Percentiles rank a stretch among this genome's conserved stretches.
These are phyloP conservation scores for Myopa tessellatipennis DNA, from an alignment of 2,888 invertebrate genomes.

Conservation along the genomic window DNA sequence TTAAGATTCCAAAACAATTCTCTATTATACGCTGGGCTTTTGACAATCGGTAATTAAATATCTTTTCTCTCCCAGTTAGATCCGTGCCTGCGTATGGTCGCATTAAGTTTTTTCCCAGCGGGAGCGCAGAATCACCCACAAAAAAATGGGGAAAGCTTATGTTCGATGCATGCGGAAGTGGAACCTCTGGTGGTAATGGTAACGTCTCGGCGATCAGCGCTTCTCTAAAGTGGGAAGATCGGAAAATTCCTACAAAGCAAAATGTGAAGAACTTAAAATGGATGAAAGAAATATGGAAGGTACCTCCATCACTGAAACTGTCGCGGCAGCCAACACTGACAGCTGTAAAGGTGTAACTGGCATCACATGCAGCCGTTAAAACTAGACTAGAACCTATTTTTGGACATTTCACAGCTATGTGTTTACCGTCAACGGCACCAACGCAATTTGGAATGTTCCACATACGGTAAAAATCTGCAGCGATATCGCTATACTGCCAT, in stretches of 20 bases:
- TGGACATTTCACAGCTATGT: conserved; percentile 1
- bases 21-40: conserved; percentile 18
- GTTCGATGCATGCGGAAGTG: not conserved
- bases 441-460: conserved; percentile 30
- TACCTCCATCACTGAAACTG: conserved; percentile 33
- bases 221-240: conserved; percentile 9
- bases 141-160: conserved; percentile 31
- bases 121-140: conserved; percentile 33
- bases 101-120: conserved; percentile 32
- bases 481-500: not conserved
- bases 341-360: not conserved
- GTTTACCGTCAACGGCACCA: conserved; percentile 5
- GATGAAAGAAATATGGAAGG: not conserved
- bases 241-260: conserved; percentile 1
- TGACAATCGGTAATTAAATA: conserved; percentile 31
- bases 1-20: conserved; percentile 33
- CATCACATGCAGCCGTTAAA: conserved; percentile 1
- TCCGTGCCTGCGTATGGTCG: conserved; percentile 14
- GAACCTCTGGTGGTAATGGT: conserved; percentile 35
- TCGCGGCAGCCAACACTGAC: conserved; percentile 20
- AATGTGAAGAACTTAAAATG: not conserved
- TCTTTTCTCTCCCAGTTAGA: not conserved
- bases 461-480: not conserved
- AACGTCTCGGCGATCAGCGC: conserved; percentile 26
- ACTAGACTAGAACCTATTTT: not conserved